Conservation (phyloP, 2,888 invertebrate species). For the Podabrus alpinus region DNA sequence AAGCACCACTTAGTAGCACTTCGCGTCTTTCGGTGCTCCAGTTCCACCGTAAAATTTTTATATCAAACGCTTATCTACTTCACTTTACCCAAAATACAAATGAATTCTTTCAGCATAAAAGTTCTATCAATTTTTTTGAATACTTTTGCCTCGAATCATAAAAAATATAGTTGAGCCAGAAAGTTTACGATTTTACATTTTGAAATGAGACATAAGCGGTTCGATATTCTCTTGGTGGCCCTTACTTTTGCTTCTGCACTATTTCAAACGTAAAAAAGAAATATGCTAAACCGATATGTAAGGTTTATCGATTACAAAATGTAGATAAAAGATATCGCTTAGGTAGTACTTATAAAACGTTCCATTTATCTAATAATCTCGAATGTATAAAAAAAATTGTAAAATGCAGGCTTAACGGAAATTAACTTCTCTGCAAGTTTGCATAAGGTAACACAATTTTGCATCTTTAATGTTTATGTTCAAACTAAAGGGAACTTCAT, state of each 20-base stretch:
- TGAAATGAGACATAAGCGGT: slow-evolving; percentile 2
- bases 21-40: neutral
- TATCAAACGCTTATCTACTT: neutral
- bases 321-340: neutral
- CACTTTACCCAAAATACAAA: neutral
- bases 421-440: neutral
- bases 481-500: neutral
- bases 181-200: slow-evolving; percentile 5
- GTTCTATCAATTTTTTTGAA: neutral
- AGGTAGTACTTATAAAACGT: neutral
- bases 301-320: neutral
- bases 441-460: neutral
- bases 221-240: slow-evolving; percentile 3
- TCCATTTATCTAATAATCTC: neutral
- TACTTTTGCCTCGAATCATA: neutral
- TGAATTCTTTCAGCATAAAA: neutral
- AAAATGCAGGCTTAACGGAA: neutral
- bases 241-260: neutral
- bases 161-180: neutral
- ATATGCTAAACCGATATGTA: neutral
- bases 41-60: neutral
- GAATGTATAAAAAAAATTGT: neutral
- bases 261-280: neutral
- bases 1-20: neutral
- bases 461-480: neutral